Conservation (phyloP, 2,888 invertebrate genomes). For the Choreutis nemorana region DNA sequence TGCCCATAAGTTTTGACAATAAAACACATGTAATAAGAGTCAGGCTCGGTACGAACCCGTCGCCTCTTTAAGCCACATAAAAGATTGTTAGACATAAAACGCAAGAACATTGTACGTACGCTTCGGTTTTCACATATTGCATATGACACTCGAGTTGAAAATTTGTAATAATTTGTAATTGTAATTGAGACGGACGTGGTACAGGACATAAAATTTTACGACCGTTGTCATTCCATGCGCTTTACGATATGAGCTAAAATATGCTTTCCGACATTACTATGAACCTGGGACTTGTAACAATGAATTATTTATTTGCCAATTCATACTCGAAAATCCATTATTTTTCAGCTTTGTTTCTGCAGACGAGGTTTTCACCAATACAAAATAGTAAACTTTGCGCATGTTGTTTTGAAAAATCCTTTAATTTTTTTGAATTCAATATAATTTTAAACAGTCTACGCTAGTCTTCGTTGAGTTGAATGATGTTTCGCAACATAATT, state of each 20-base stretch:
- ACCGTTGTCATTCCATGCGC: constrained; percentile 48
- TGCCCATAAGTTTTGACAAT: too few relatives aligned
- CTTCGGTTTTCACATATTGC: constrained; percentile 27
- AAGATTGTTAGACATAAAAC: constrained; percentile 15
- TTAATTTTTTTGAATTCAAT: too few relatives aligned
- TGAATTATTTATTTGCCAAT: constrained; percentile 58
- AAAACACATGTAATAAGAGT: too few relatives aligned
- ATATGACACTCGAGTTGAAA: constrained; percentile 35
- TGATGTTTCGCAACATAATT: too few relatives aligned
- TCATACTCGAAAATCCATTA: constrained; percentile 45
- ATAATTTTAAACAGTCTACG: too few relatives aligned
- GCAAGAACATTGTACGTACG: constrained; percentile 30
- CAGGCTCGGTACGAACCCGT: too few relatives aligned
- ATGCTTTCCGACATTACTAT: constrained; percentile 47
- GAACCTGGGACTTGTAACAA: constrained; percentile 35
- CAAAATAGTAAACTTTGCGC: too few relatives aligned
- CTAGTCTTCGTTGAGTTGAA: too few relatives aligned
- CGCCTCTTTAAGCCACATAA: too few relatives aligned
- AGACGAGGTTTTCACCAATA: too few relatives aligned
- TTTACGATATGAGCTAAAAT: constrained; percentile 58
- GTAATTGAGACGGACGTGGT: constrained; percentile 52
- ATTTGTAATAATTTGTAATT: constrained; percentile 63
- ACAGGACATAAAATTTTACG: constrained; percentile 53
- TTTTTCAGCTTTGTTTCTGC: constrained; percentile 30
- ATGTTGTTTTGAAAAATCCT: too few relatives aligned